A percentile compares a stretch with the other conserved stretches of the same genome.
These are phyloP conservation scores for Diorhabda elongata DNA, from an alignment of 1,140 invertebrate genomes.

Conservation along the genomic window DNA sequence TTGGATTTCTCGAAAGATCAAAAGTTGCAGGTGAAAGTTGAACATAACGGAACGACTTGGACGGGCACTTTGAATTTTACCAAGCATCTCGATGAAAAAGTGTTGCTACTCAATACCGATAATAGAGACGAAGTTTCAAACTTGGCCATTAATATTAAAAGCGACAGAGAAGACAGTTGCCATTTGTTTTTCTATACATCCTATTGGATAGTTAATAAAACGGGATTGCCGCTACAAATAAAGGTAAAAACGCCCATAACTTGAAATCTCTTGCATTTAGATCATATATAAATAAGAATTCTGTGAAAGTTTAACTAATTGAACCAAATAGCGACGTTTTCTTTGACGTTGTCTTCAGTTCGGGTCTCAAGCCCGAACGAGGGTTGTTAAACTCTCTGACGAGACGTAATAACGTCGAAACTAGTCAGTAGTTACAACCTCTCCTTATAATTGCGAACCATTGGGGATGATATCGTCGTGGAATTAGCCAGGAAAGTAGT, in stretches of 20 bases:
- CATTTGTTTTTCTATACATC: slow-evolving; percentile 72
- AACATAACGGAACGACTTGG: slow-evolving; percentile 69
- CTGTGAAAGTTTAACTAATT: too few relatives aligned
- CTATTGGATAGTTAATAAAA: slow-evolving; percentile 91
- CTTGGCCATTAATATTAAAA: slow-evolving; percentile 62
- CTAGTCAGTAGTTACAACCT: too few relatives aligned
- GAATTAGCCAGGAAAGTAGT: too few relatives aligned
- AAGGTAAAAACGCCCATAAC: slow-evolving; percentile 54
- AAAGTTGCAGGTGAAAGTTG: slow-evolving; percentile 60
- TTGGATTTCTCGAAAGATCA: slow-evolving; percentile 58
- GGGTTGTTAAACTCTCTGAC: too few relatives aligned
- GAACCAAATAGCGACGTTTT: too few relatives aligned
- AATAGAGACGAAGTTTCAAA: slow-evolving; percentile 61
- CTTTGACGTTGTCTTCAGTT: too few relatives aligned
- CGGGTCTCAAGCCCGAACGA: too few relatives aligned
- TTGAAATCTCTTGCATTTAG: too few relatives aligned
- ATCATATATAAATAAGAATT: too few relatives aligned
- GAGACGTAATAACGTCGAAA: too few relatives aligned
- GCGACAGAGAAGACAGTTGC: slow-evolving; percentile 58
- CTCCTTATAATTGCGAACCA: too few relatives aligned
- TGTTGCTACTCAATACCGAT: slow-evolving; percentile 61
- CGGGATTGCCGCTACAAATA: slow-evolving; percentile 70
- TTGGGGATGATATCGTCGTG: too few relatives aligned
- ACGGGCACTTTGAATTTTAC: slow-evolving; percentile 64
- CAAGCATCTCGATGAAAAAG: slow-evolving; percentile 64